Conservation (phyloP, 2,113 vertebrate genomes). For the Nothobranchius furzeri region DNA sequence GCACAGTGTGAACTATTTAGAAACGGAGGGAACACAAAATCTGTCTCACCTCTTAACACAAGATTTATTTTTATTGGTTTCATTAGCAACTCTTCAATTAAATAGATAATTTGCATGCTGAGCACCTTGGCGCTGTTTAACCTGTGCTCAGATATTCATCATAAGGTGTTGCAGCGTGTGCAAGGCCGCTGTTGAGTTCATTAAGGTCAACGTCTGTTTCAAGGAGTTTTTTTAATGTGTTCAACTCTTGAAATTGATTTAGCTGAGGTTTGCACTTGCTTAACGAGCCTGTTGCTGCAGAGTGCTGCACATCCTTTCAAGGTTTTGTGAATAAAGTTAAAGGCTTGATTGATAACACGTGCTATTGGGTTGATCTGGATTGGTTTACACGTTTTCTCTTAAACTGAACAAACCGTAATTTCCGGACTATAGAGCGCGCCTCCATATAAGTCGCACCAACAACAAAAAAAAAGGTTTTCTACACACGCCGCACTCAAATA, state of each 20-base stretch:
- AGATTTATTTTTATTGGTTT: conserved; percentile 47
- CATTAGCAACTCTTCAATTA: conserved; percentile 57
- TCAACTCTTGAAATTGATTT: conserved; percentile 37
- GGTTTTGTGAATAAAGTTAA: conserved; percentile 37
- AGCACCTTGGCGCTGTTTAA: conserved; percentile 41
- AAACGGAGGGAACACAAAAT: neutral
- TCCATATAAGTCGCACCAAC: too few species aligned
- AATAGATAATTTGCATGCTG: conserved; percentile 51
- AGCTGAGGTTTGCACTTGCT: conserved; percentile 25
- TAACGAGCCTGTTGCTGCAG: conserved; percentile 50
- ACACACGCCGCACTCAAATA: too few species aligned
- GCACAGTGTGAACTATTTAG: conserved; percentile 5
- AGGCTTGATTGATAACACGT: conserved; percentile 6
- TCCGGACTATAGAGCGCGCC: too few species aligned
- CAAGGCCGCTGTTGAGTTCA: conserved; percentile 59
- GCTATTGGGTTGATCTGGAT: conserved; percentile 5
- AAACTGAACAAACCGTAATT: too few species aligned
- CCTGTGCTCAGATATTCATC: conserved; percentile 56
- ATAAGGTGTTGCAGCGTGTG: conserved; percentile 51
- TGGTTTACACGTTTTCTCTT: neutral
- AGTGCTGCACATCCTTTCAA: conserved; percentile 22
- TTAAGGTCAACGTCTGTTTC: conserved; percentile 58
- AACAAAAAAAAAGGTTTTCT: too few species aligned
- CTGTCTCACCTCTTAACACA: conserved; percentile 18
- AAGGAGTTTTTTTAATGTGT: conserved; percentile 47